Percentiles rank a stretch among this genome's conserved stretches.
These are phyloP conservation scores for Holothuria glaberrima DNA, from an alignment of 35 echinoderm and acorn worm species.

Conservation along the genomic window DNA sequence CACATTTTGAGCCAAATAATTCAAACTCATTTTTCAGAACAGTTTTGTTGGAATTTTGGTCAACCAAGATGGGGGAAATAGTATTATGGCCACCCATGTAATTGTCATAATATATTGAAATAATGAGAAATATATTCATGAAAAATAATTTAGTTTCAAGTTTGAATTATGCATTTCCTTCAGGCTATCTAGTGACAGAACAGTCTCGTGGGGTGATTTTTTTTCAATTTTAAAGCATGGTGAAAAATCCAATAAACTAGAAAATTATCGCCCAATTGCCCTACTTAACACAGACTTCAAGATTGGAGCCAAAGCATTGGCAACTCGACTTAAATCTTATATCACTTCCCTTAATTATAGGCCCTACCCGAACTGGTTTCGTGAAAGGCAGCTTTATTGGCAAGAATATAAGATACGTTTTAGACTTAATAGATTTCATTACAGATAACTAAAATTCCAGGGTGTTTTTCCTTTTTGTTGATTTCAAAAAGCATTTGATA, in stretches of 20 bases:
- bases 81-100: too few species aligned
- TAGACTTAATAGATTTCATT: too few species aligned
- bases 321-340: conserved; percentile 14
- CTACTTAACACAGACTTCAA: conserved; percentile 25
- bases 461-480: neutral
- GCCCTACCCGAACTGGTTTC: conserved; percentile 5
- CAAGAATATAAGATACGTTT: neutral
- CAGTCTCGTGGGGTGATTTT: conserved; percentile 15
- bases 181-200: neutral
- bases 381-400: conserved; percentile 21
- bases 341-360: neutral
- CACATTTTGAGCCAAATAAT: too few species aligned
- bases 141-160: too few species aligned
- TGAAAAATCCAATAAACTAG: neutral
- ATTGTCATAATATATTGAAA: too few species aligned
- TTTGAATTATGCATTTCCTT: conserved; percentile 18
- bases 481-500: neutral
- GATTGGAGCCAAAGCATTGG: conserved; percentile 16
- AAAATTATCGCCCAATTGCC: neutral
- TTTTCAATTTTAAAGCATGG: conserved; percentile 16
- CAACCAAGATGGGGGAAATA: too few species aligned
- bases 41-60: too few species aligned
- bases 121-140: too few species aligned
- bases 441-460: too few species aligned
- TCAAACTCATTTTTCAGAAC: too few species aligned